phyloP scores from a whole-genome alignment of 2,888 invertebrate genomes.

The Microplitis deprimator region DNA sequence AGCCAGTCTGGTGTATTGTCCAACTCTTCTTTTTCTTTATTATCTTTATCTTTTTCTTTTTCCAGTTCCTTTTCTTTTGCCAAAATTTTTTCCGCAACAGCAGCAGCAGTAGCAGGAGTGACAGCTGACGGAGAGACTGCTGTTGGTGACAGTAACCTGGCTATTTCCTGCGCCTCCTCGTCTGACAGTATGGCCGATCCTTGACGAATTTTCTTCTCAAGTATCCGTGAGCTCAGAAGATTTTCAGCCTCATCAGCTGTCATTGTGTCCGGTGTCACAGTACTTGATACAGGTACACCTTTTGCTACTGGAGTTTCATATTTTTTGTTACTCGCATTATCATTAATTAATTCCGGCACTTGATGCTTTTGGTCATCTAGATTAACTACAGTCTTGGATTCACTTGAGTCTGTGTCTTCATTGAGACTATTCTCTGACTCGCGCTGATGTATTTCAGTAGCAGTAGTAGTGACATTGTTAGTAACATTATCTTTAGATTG shows the following conservation, averaged over 20 bases:
- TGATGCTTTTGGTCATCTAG: constrained; percentile 46
- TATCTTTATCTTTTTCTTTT: constrained; percentile 68
- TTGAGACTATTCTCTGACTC: constrained; percentile 55
- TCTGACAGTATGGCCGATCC: constrained; percentile 85
- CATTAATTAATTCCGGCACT: constrained; percentile 48
- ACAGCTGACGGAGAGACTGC: constrained; percentile 51
- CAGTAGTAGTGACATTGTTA: not conserved
- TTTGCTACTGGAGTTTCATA: constrained; percentile 52
- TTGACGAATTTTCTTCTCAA: constrained; percentile 74
- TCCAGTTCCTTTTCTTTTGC: constrained; percentile 73
- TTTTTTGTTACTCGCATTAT: constrained; percentile 53
- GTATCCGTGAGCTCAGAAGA: constrained; percentile 82
- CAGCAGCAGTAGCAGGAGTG: constrained; percentile 40
- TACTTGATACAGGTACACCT: constrained; percentile 36
- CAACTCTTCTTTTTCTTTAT: constrained; percentile 69
- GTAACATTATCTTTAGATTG: constrained; percentile 22
- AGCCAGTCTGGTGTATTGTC: constrained; percentile 74
- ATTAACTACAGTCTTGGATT: constrained; percentile 63
- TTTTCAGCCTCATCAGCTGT: constrained; percentile 91
- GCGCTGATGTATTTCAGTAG: constrained; percentile 43
- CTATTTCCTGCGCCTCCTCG: constrained; percentile 92
- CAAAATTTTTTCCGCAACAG: constrained; percentile 55
- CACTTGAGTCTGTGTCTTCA: constrained; percentile 63
- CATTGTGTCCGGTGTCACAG: constrained; percentile 77
- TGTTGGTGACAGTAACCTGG: constrained; percentile 81